Percentiles rank a stretch among this genome's conserved stretches.
These are phyloP conservation scores for Salvelinus sp. DNA, from an alignment of 2,113 vertebrate species.

Conservation along the genomic window DNA sequence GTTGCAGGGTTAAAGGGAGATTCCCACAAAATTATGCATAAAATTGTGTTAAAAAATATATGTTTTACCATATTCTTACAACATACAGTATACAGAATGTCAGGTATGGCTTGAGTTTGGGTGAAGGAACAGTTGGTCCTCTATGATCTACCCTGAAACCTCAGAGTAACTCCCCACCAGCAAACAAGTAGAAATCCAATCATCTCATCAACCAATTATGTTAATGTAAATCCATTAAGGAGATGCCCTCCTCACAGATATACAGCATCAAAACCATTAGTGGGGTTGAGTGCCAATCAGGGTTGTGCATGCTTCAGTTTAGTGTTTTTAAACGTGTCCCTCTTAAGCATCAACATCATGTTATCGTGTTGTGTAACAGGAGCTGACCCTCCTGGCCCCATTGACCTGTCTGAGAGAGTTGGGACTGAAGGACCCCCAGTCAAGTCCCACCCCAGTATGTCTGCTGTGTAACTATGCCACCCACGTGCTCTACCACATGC, in stretches of 20 bases:
- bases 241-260: no score
- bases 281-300: no score
- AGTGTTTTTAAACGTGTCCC: no score
- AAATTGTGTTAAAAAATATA: no score
- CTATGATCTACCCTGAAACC: neutral
- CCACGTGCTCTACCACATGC: slow-evolving; percentile 86
- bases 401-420: slow-evolving; percentile 57
- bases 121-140: neutral
- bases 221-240: no score
- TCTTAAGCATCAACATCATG: no score
- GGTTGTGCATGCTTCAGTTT: no score
- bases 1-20: neutral
- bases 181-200: neutral
- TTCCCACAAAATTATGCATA: neutral
- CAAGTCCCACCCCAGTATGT: slow-evolving; percentile 82
- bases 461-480: slow-evolving; percentile 84
- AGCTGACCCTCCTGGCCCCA: no score
- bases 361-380: no score
- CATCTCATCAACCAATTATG: neutral
- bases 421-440: slow-evolving; percentile 80
- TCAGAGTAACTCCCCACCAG: neutral
- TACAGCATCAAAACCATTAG: no score
- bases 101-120: neutral
- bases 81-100: no score
- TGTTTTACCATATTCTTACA: neutral